phyloP scores from a whole-genome alignment of 1,140 invertebrate genomes.

The Ostrea edulis region DNA sequence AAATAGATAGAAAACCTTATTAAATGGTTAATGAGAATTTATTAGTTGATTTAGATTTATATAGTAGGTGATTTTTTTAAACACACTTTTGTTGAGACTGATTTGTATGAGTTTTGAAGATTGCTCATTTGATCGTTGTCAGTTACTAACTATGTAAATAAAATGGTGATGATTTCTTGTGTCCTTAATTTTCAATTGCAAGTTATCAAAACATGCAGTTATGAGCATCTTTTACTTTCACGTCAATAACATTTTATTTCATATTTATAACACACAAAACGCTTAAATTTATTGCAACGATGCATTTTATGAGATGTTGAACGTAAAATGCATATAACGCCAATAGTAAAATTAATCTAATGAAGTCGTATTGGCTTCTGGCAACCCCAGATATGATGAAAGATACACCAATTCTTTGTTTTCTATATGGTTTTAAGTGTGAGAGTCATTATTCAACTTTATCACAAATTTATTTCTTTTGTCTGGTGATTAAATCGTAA shows the following conservation, averaged over 20 bases:
- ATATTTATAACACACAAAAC: slow-evolving; percentile 35
- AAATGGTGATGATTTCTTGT: neutral
- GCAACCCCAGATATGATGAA: slow-evolving; percentile 25
- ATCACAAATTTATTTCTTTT: slow-evolving; percentile 41
- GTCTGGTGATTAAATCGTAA: slow-evolving; percentile 36
- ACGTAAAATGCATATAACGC: slow-evolving; percentile 41
- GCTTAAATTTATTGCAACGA: slow-evolving; percentile 40
- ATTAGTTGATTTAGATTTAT: neutral
- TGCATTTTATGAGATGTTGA: slow-evolving; percentile 34
- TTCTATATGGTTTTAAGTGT: slow-evolving; percentile 26
- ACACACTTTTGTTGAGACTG: neutral
- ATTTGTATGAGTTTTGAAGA: neutral
- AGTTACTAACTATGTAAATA: neutral
- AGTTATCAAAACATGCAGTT: neutral
- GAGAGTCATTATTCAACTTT: slow-evolving; percentile 12
- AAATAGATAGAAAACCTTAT: neutral
- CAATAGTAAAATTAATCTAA: slow-evolving; percentile 43
- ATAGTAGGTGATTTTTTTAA: neutral
- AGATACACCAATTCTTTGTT: slow-evolving; percentile 14
- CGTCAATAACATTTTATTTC: slow-evolving; percentile 37
- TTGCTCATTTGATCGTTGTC: neutral
- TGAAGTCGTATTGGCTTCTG: neutral
- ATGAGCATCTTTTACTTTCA: neutral
- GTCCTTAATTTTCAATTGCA: neutral
- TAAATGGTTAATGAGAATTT: slow-evolving; percentile 4